Evolutionary conservation across 2,888 invertebrate species (phyloP), one percentile per base, ranked within the genome.

Genomic region (Nymphalis polychloros): DNA sequence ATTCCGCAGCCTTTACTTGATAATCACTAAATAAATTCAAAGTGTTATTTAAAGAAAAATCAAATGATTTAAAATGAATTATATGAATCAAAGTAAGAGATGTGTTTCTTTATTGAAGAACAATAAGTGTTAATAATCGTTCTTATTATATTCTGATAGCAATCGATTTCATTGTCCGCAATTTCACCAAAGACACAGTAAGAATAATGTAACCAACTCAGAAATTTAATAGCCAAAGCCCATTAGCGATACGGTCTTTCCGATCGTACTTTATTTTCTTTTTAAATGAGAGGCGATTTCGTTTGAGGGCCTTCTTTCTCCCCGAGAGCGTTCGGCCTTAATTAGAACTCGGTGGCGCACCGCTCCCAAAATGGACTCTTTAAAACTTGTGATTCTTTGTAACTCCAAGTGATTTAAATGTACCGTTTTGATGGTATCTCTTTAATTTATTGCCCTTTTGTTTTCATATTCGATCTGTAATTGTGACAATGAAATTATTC

Each of bases 301-400:
- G 75, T 80, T 82, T 74, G 68, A 75, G 72, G 68, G 72, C 62
- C 73, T 75, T 74, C 64, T 60, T 75, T 71, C 64, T 60, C 68
- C 70, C 41, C 35, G 47, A 68, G 75, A 82, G 73, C 76, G 74
- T 76, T 79, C 78, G 76, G 77, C 74, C 77, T 86, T 86, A 86
- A 86, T 86, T 87, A 86, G 85, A 85, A 79, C 73, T 75, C 72
- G 75, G 68, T 72, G 71, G 75, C 74, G 73, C 72, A 41, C 53
- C 53, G 41, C 57, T 57, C 19, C 57, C 57, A 19, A 57, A 87
- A 87, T 87, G 84, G 85, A 85, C 85, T 87, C 82, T 86, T 85
- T 82, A 81, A 82, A 85, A 84, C 78, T 86, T 84, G 81, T 81
- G 80, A 84, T 84, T 85, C 68, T 70, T 67, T 71, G 68, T 81